Evolutionary conservation across 2,888 invertebrate genomes (phyloP).

Genomic region (Bembecia ichneumoniformis): DNA sequence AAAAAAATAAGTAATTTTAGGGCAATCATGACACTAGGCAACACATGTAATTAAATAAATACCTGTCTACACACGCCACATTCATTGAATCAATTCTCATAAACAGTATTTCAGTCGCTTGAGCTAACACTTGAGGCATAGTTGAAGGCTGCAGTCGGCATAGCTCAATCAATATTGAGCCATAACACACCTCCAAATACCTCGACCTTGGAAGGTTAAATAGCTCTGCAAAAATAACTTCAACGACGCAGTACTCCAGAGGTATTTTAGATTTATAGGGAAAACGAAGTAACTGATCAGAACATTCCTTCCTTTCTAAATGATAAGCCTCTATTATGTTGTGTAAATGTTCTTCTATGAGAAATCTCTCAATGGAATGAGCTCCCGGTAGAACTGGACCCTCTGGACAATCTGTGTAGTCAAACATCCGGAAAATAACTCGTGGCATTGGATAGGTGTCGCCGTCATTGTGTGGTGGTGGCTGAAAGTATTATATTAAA

Average conservation of each 20-base stretch:
- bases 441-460: constrained; percentile 94
- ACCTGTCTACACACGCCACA: constrained; percentile 94
- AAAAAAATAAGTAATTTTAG: too few species aligned
- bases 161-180: constrained; percentile 94
- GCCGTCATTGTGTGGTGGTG: constrained; percentile 93
- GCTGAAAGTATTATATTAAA: constrained; percentile 54
- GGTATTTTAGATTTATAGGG: constrained; percentile 95
- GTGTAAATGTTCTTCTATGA: constrained; percentile 97
- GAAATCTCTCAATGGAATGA: constrained; percentile 96
- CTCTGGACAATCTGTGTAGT: constrained; percentile 98
- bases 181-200: constrained; percentile 93
- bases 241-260: constrained; percentile 97
- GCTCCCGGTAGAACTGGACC: constrained; percentile 93
- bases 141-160: constrained; percentile 97
- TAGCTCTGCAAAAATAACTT: constrained; percentile 94
- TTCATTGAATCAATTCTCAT: constrained; percentile 98
- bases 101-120: constrained; percentile 97
- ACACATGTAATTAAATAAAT: neutral
- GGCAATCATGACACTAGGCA: too few species aligned
- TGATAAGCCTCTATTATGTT: constrained; percentile 92
- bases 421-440: constrained; percentile 97
- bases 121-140: constrained; percentile 97
- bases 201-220: constrained; percentile 93
- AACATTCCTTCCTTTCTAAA: constrained; percentile 94
- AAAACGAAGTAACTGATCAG: constrained; percentile 91